Evolutionary conservation across 2,888 invertebrate species (phyloP).

Genomic region (Xylota segnis): DNA sequence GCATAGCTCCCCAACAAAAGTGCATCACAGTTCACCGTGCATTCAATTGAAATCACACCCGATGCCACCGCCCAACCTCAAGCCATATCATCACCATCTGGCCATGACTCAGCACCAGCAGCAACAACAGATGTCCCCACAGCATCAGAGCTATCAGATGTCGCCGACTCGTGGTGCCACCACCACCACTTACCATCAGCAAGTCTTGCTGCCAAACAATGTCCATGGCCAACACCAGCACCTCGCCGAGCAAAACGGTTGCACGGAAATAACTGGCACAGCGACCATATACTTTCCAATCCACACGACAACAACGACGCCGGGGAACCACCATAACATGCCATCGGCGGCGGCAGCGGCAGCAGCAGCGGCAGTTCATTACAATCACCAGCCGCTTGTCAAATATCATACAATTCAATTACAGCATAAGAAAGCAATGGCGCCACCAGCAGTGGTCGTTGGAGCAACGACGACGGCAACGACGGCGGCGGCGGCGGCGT

Average conservation of each 20-base stretch:
- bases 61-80: slow-evolving; percentile 69
- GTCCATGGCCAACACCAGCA: slow-evolving; percentile 60
- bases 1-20: slow-evolving; percentile 81
- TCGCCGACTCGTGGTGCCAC: slow-evolving; percentile 69
- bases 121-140: slow-evolving; percentile 79
- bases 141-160: slow-evolving; percentile 80
- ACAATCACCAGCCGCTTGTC: slow-evolving; percentile 81
- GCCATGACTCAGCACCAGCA: slow-evolving; percentile 76
- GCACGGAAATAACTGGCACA: slow-evolving; percentile 78
- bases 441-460: slow-evolving; percentile 54
- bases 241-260: slow-evolving; percentile 76
- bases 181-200: slow-evolving; percentile 77
- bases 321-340: slow-evolving; percentile 64
- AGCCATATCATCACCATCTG: slow-evolving; percentile 73
- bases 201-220: slow-evolving; percentile 74
- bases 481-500: slow-evolving; percentile 60
- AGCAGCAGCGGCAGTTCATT: slow-evolving; percentile 78
- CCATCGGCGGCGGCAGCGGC: slow-evolving; percentile 77
- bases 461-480: slow-evolving; percentile 9
- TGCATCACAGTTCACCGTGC: slow-evolving; percentile 80
- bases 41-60: slow-evolving; percentile 79
- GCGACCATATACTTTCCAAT: slow-evolving; percentile 84
- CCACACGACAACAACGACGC: slow-evolving; percentile 78
- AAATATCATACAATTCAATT: slow-evolving; percentile 84
- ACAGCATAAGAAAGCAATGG: slow-evolving; percentile 79